phyloP scores from a whole-genome alignment of 1,140 invertebrate genomes.

The Hydropsyche tenuis region DNA sequence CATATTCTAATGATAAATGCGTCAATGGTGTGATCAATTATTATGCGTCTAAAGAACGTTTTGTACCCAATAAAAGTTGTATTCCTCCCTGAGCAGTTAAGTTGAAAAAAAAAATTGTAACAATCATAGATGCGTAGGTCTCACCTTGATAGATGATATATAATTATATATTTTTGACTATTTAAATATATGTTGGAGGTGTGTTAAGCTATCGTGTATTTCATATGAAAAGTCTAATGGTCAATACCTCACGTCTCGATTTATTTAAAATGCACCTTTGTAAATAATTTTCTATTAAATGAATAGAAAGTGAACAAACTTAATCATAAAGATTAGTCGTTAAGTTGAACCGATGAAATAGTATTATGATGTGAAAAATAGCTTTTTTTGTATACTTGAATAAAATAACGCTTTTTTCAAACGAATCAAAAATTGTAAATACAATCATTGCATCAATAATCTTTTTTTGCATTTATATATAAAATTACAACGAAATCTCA shows the following conservation, averaged over 20 bases:
- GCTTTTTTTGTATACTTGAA: background rate
- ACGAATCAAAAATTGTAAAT: too few relatives aligned
- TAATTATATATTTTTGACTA: slow-evolving; percentile 24
- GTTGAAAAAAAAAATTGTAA: slow-evolving; percentile 15
- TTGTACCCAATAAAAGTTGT: background rate
- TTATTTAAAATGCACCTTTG: slow-evolving; percentile 21
- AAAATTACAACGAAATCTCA: background rate
- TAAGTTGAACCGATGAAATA: background rate
- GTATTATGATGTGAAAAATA: background rate
- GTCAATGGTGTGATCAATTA: slow-evolving; percentile 18
- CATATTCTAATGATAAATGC: slow-evolving; percentile 13
- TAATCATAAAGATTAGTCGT: background rate
- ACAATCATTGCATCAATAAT: background rate
- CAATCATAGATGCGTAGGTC: slow-evolving; percentile 22
- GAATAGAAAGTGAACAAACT: slow-evolving; percentile 4
- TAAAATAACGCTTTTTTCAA: background rate
- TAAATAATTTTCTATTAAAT: slow-evolving; percentile 27
- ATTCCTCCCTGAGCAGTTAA: background rate
- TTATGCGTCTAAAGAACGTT: background rate
- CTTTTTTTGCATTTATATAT: background rate
- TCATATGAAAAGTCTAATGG: slow-evolving; percentile 27
- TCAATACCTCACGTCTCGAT: slow-evolving; percentile 18
- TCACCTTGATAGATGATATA: slow-evolving; percentile 19
- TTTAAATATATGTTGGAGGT: slow-evolving; percentile 6
- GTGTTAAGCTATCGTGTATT: slow-evolving; percentile 19